phyloP scores from a whole-genome alignment of 2,113 vertebrate species.

The Ahaetulla prasina region DNA sequence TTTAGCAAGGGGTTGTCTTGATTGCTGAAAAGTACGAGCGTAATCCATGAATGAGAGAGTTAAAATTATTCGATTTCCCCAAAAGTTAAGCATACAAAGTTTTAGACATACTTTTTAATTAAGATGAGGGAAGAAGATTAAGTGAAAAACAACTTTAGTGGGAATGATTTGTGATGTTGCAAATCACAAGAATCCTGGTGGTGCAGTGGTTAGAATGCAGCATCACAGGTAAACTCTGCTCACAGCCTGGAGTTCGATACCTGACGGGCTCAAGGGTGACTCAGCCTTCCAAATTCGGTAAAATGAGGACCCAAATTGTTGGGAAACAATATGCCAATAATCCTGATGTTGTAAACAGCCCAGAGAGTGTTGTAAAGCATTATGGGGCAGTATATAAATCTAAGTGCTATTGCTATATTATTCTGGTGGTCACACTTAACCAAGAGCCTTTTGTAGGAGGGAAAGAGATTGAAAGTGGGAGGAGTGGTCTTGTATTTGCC shows the following conservation, averaged over 20 bases:
- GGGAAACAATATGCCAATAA: not conserved
- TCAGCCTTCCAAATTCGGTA: too few species aligned
- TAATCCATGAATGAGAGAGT: too few species aligned
- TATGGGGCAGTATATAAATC: not conserved
- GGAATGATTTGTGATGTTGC: not conserved
- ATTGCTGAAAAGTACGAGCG: not conserved
- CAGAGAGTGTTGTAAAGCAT: not conserved
- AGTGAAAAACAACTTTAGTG: not conserved
- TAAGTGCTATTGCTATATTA: not conserved
- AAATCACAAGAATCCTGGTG: not conserved
- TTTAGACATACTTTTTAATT: not conserved
- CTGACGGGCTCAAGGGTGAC: not conserved
- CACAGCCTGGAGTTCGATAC: not conserved
- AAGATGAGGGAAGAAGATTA: not conserved
- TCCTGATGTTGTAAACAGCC: not conserved
- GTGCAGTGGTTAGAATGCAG: not conserved
- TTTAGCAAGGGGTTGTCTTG: not conserved
- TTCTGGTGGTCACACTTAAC: not conserved
- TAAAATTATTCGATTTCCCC: not conserved
- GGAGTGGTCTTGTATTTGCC: not conserved
- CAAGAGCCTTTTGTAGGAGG: not conserved
- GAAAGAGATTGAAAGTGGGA: not conserved
- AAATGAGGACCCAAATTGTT: too few species aligned
- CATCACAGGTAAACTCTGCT: not conserved
- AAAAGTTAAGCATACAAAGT: not conserved